Evolutionary conservation across 35 echinoderm and acorn worm genomes (phyloP).

Genomic region (Lytechinus variegatus): DNA sequence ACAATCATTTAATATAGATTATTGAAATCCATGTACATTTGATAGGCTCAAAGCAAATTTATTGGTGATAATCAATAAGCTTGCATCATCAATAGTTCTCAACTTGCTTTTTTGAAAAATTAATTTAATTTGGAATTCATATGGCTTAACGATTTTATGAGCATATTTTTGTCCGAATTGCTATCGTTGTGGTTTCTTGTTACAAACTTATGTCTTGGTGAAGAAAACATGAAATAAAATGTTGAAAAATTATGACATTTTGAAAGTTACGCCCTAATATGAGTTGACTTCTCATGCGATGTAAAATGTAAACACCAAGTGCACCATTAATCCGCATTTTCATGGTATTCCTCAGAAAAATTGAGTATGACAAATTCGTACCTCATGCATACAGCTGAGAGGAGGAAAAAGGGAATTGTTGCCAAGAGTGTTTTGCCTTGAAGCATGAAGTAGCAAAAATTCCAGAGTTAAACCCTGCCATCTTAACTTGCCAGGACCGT

Average conservation of each 20-base stretch:
- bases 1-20: no score
- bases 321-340: neutral
- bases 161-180: no score
- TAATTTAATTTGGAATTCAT: no score
- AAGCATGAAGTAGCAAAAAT: neutral
- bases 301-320: neutral
- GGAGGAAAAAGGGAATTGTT: neutral
- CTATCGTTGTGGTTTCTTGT: no score
- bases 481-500: neutral
- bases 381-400: neutral
- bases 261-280: neutral
- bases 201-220: neutral
- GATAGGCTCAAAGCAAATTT: no score
- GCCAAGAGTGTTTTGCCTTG: neutral
- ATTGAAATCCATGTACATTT: no score
- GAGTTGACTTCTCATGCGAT: neutral
- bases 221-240: neutral
- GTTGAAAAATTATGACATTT: neutral
- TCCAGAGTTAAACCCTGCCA: neutral
- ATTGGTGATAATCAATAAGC: no score
- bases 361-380: conserved; percentile 1
- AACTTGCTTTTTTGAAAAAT: no score
- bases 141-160: no score
- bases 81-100: no score
- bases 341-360: neutral